Evolutionary conservation across 2,113 vertebrate species (phyloP), one percentile per base, ranked within the genome.

Genomic region (Coreoperca whiteheadi): DNA sequence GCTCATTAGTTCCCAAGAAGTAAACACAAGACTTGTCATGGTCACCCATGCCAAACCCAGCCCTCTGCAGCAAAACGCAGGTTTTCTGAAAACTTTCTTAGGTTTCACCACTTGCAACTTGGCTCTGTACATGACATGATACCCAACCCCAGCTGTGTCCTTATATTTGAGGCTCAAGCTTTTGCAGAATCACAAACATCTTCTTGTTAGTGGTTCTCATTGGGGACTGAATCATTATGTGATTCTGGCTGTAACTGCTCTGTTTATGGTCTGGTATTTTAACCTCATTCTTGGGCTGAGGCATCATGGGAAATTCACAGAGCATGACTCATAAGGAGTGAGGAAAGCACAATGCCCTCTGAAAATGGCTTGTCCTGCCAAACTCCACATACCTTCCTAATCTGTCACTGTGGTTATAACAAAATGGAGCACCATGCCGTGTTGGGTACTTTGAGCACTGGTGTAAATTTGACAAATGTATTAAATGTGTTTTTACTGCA

Each of bases 321-420:
- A 82, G 84, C 48, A 50, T 92, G 91, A 94, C 88, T 93, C 91
- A 93, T 77, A 77, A 82, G 53, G 76, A 88, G 32, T 16, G 82
- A 83, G 70, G 74, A 74, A 76, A 72, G 74, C 83, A 87, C 86
- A 92, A 68, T 89, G 75, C 79, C 84, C 46, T 56, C 74, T 88
- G 89, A 87, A 84, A 83, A 83, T 74, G 50, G 60, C 48, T 30
- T 37, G 84, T 68, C 80, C 74, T 81, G 84, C 83, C 81, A 84
- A 82, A 76, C 61, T 80, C 50, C 63, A 79, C 85, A 91, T 84
- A 79, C 72, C 83, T 87, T 79, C 70, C 74, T 79, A 74, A 86
- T 92, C 76, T 85, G 76, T 87, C 80, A 63, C 50, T 59, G 79
- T 61, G 68, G 72, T 54, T 41, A 43, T 60, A 54, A 71, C 3